phyloP scores from a whole-genome alignment of 2,113 vertebrate species.

The Larimichthys polyactis region DNA sequence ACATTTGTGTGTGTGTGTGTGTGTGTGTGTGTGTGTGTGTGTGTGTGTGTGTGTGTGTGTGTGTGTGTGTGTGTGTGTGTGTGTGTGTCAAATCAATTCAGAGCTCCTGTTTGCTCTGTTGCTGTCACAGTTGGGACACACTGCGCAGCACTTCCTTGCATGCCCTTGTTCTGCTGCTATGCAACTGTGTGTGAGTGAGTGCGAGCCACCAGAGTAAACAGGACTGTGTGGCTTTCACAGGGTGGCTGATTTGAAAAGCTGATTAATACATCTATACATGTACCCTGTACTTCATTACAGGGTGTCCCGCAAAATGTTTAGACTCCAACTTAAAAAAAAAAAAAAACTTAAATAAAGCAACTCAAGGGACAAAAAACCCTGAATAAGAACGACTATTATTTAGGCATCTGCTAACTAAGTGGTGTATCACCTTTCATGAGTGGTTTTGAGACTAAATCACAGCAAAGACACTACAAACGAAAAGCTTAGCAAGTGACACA shows the following conservation, averaged over 20 bases:
- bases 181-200: slow-evolving; percentile 39
- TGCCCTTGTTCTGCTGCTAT: slow-evolving; percentile 53
- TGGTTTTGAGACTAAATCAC: background rate
- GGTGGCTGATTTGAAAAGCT: slow-evolving; percentile 19
- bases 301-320: background rate
- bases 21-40: background rate
- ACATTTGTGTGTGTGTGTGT: background rate
- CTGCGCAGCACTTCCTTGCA: slow-evolving; percentile 49
- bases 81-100: slow-evolving; percentile 49
- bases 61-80: background rate
- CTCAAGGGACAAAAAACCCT: too few relatives aligned
- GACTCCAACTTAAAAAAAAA: too few relatives aligned
- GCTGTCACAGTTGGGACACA: slow-evolving; percentile 53
- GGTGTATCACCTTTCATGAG: background rate
- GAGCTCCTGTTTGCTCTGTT: slow-evolving; percentile 58
- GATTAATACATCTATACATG: background rate
- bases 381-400: too few relatives aligned
- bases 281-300: background rate
- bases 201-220: slow-evolving; percentile 36
- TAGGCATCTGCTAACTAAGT: background rate
- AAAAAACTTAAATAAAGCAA: too few relatives aligned
- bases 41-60: slow-evolving; percentile 5
- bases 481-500: background rate
- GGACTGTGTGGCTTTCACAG: slow-evolving; percentile 32
- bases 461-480: background rate